Evolutionary conservation across 2,797 vertebrate species (phyloP), one percentile per base, ranked within the genome.

Genomic region (Limnodromus scolopaceus): DNA sequence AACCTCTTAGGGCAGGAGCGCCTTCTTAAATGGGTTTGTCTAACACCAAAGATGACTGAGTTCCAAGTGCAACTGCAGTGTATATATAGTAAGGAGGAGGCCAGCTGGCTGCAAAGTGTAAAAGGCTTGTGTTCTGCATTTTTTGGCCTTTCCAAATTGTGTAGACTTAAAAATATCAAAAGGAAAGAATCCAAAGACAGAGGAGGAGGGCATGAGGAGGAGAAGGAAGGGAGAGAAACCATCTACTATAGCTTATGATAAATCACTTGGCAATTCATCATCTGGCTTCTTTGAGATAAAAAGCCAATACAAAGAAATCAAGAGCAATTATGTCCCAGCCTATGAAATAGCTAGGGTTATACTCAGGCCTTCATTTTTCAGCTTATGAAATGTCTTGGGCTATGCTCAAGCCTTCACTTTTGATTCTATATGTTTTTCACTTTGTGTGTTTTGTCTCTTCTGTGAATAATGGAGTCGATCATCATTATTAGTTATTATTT

Each of bases 251-350:
- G 11, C 20, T 83, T 64, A 36, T 75, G 48, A 91, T 84, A 89
- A 93, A 96, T 87, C 43, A 87, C 36, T 68, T 80, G 51, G 45
- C 38, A 89, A 64, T 83, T 95, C 1, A 0, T 96, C 84, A 75
- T 84, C 88, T 91, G 92, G 53, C 13, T 92, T 87, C 66, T 95
- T 91, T 88, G 81, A 91, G 77, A 91, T 87, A 96, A 96, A 96
- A 96, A 95, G 20, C 19, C 79, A 69, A 38, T 83, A 78, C 27
- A 88, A 43, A 49, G n/a, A 72, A 66, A 93, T 82, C 66, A 68
- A 89, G 54, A 82, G 20, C 45, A 93, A 84, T 93, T 90, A 66
- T 54, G 27, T 77, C 16, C 23, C 70, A 88, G 63, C 34, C 51
- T 89, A 23, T 75, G 48, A 93, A 92, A 46, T 72, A 11, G 58